Evolutionary conservation across 2,113 vertebrate species (phyloP), one percentile per base, ranked within the genome.

Genomic region (Vanacampus margaritifer): DNA sequence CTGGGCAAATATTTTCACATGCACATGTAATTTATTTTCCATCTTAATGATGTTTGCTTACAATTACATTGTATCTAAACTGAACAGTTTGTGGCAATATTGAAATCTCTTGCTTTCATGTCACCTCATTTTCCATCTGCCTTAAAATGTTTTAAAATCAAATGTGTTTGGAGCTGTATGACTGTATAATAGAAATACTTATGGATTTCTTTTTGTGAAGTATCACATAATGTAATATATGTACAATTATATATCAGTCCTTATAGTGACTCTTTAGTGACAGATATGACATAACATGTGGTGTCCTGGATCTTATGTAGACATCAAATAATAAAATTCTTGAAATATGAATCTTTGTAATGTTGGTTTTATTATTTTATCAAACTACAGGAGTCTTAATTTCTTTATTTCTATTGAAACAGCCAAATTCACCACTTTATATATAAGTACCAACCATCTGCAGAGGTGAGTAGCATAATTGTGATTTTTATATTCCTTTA

Each of bases 141-240:
- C 69, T 73, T 68, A 36, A 35, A 62, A 61, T 7, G 23, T 60
- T 60, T n/a, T 1, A 45, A 65, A 74, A 50, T 60, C 45, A 43
- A 62, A 57, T 57, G 72, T 43, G 71, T 71, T 67, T 46, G 24
- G 39, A 67, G 54, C 69, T 24, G 58, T 72, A 19, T 24, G 50
- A 69, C 45, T 86, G 81, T 79, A 69, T 54, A 50, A 75, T 71
- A 74, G 70, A 64, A 76, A 78, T 69, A 78, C 37, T 32, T 32
- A 4, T 67, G 21, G 41, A 50, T 12, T 64, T 74, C 39, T 64
- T 61, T 74, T 1, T 70, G 51, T 71, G 36, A 72, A 83, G 79
- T 86, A 82, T 85, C 85, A 69, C 35, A 43, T 19, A 19, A 21
- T 13, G 35, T 39, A n/a, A 60, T 28, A 56, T 13, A 57, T 57